These are phyloP conservation scores for Rachycentron canadum DNA, from an alignment of 2,797 vertebrate genomes.

Conservation along the genomic window DNA sequence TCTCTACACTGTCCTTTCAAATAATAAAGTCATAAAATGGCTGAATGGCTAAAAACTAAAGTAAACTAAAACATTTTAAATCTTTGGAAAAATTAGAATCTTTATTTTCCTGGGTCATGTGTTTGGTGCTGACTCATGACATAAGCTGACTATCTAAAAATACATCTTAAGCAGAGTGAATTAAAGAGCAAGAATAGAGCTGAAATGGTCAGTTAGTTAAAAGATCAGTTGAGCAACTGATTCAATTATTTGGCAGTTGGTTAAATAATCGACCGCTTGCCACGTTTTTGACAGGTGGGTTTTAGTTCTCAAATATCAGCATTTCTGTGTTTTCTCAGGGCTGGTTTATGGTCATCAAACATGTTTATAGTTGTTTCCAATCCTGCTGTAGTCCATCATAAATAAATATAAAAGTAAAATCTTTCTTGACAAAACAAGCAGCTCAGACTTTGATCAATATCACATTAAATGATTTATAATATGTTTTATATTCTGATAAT, in stretches of 20 bases:
- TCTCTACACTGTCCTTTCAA: no score
- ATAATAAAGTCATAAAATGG: no score
- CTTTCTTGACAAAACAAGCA: no score
- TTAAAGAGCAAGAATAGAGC: background rate
- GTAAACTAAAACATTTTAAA: no score
- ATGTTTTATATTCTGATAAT: background rate
- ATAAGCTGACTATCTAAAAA: no score
- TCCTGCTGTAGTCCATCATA: background rate
- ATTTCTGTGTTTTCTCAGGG: background rate
- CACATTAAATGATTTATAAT: background rate
- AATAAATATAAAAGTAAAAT: background rate
- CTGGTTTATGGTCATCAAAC: background rate
- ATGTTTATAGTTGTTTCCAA: background rate
- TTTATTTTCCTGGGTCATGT: no score
- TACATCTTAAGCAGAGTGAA: no score
- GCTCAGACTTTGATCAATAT: background rate
- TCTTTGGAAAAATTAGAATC: no score
- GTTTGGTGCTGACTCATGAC: no score
- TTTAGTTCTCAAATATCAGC: background rate
- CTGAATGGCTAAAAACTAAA: no score
- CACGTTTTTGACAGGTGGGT: background rate
- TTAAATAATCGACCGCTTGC: no score
- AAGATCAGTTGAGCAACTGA: background rate
- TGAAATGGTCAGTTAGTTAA: background rate
- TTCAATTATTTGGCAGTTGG: no score